Evolutionary conservation across 2,797 vertebrate genomes (phyloP), one percentile per base, ranked within the genome.

Genomic region (Cryptoblepharus egeriae): DNA sequence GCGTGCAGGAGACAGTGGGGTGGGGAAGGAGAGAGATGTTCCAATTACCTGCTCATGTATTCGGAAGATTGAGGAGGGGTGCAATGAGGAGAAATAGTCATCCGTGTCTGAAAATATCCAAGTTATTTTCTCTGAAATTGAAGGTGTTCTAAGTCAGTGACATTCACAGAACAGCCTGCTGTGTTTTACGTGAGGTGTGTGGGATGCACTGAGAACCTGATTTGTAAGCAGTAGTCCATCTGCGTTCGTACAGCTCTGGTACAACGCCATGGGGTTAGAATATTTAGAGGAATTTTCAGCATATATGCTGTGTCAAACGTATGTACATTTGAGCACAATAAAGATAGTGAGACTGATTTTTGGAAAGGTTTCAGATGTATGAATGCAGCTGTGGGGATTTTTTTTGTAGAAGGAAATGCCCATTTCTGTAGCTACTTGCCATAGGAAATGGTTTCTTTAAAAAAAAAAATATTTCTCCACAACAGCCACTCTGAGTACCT

Each of bases 101-200:
- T 81, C 60, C 7, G 42, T 42, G 71, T 20, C 9, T 32, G 72
- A 32, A 52, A 30, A n/a, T 24, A 55, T 35, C 45, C 32, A 65
- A 30, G 52, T 42, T 16, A 39, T 39, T 67, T 58, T 42, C 49
- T 12, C 7, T n/a, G 35, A 45, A 24, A 30, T 49, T 57, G 71
- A 75, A 75, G 49, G 72, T 55, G 49, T 74, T 81, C 45, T 52
- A 28, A 80, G 79, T 24, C 30, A 13, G 22, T 73, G 30, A 72
- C 30, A 64, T 73, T 72, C 60, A 12, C 69, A 65, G 60, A 60
- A 55, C 60, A 81, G 70, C 60, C 70, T 79, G 45, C 70, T 79
- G 39, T 77, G 26, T 58, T 87, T 85, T 86, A 71, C 85, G 89
- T 89, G 81, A 78, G 77, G n/a, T 58, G 15, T 52, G 75, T 81